Percentiles rank a stretch among this genome's conserved stretches.
phyloP scores from a whole-genome alignment of 64 coral and sea anemone genomes.

The Montipora foliosa region DNA sequence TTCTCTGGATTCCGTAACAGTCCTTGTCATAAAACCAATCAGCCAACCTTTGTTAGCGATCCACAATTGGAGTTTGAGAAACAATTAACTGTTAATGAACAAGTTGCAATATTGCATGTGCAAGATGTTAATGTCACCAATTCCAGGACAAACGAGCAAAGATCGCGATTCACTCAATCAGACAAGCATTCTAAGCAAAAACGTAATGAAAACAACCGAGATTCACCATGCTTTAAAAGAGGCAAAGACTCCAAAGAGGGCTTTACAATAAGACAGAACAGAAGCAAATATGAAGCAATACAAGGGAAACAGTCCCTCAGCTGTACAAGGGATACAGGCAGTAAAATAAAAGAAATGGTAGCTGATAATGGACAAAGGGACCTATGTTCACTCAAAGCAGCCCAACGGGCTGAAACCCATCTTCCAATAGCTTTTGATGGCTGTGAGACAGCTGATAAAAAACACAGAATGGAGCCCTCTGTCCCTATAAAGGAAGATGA shows the following conservation, averaged over 20 bases:
- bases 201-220: no score
- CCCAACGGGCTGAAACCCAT: not conserved
- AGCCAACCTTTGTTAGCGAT: not conserved
- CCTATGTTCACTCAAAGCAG: no score
- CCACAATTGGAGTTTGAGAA: not conserved
- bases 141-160: not conserved
- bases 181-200: no score
- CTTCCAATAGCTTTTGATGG: not conserved
- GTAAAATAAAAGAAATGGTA: not conserved
- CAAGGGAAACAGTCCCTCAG: not conserved
- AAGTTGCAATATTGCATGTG: no score
- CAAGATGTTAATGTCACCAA: not conserved
- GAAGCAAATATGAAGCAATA: not conserved
- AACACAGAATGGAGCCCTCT: not conserved
- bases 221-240: no score
- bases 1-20: no score
- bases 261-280: not conserved
- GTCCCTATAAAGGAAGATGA: not conserved
- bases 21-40: not conserved
- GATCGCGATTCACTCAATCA: not conserved
- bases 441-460: no score
- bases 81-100: not conserved
- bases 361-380: no score
- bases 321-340: not conserved
- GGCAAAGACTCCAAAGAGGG: not conserved